A percentile compares a stretch with the other conserved stretches of the same genome.
Conservation (phyloP, 2,113 vertebrate species). For the Onychorhynchus coronatus region DNA sequence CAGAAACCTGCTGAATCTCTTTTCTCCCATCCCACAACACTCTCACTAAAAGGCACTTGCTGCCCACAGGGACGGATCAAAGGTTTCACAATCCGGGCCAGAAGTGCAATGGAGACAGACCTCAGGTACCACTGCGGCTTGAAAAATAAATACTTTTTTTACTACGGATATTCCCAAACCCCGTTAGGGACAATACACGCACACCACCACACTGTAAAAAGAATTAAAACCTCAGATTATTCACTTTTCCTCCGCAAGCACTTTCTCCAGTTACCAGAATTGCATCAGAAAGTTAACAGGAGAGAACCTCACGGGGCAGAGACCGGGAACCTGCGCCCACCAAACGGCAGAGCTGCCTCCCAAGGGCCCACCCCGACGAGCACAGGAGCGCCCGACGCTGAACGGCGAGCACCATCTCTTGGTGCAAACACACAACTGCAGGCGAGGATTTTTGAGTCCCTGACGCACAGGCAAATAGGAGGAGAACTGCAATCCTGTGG, state of each 20-base stretch:
- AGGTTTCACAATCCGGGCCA: background rate
- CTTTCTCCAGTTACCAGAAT: background rate
- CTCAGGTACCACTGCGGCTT: rapidly evolving
- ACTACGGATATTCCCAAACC: background rate
- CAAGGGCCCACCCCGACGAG: rapidly evolving
- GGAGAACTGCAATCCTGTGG: background rate
- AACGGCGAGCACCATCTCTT: conserved; percentile 5
- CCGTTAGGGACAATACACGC: rapidly evolving
- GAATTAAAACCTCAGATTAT: background rate
- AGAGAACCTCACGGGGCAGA: too few relatives aligned
- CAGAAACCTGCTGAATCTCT: rapidly evolving
- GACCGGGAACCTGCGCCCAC: background rate
- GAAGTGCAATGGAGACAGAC: background rate
- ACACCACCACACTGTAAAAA: rapidly evolving
- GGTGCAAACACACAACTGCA: conserved; percentile 11
- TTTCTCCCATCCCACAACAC: background rate
- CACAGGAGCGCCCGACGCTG: rapidly evolving
- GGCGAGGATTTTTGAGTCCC: background rate
- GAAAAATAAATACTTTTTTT: background rate
- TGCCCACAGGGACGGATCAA: background rate
- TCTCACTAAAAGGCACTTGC: background rate
- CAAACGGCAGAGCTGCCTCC: background rate
- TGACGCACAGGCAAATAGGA: rapidly evolving
- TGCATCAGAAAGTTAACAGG: too few relatives aligned
- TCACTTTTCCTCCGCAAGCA: background rate